A percentile compares a stretch with the other conserved stretches of the same genome.
Conservation (phyloP, 2,888 invertebrate species). For the Drosophila quinaria region DNA sequence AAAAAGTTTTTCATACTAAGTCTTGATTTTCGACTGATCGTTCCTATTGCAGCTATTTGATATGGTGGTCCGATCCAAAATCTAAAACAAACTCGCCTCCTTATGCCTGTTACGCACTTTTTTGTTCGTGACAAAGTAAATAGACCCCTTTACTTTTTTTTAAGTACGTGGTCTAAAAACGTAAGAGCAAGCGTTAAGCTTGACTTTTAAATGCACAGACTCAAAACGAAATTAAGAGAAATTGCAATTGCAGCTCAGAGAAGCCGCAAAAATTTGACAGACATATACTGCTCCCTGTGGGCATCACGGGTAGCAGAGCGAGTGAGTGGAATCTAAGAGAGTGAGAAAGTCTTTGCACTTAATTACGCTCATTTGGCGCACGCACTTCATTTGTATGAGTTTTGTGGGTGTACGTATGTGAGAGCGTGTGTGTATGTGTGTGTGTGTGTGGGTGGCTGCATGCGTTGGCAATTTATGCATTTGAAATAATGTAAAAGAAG, state of each 20-base stretch:
- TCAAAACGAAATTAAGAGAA: slow-evolving; percentile 17
- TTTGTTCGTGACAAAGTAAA: no score
- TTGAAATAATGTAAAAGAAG: slow-evolving; percentile 75
- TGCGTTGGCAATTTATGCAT: slow-evolving; percentile 72
- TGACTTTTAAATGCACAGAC: slow-evolving; percentile 39
- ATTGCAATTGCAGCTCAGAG: slow-evolving; percentile 7
- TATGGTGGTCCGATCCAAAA: no score
- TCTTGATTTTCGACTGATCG: no score
- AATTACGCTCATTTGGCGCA: slow-evolving; percentile 62
- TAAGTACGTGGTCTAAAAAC: no score
- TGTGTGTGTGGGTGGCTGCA: slow-evolving; percentile 43
- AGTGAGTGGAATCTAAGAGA: slow-evolving; percentile 11
- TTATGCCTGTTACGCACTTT: no score
- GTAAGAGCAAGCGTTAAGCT: slow-evolving; percentile 1
- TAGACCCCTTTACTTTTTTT: no score
- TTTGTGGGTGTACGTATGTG: slow-evolving; percentile 16
- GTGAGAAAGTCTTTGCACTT: slow-evolving; percentile 52
- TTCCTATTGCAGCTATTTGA: no score
- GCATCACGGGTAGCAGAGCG: not conserved
- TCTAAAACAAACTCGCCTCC: no score
- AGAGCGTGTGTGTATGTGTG: slow-evolving; percentile 3
- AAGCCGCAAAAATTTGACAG: slow-evolving; percentile 36
- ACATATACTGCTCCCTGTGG: not conserved
- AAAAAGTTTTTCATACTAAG: no score
- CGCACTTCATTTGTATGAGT: slow-evolving; percentile 52